These are phyloP conservation scores for Urosaurus nigricauda DNA, from an alignment of 2,797 vertebrate species.

Conservation along the genomic window DNA sequence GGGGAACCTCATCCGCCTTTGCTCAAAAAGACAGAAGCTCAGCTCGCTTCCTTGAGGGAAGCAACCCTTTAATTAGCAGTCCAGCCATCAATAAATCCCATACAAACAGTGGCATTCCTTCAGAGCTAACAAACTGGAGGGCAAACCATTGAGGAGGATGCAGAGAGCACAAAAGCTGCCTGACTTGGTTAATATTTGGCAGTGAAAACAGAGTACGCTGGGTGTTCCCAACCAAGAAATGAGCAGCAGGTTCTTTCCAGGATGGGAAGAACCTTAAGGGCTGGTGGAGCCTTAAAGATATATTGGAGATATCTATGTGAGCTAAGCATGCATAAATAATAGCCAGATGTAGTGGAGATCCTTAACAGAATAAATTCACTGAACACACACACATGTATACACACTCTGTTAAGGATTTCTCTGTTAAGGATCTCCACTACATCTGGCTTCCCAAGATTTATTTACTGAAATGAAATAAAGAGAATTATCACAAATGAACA, in stretches of 20 bases:
- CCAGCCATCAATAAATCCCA: conserved; percentile 14
- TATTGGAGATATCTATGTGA: no score
- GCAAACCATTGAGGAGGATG: neutral
- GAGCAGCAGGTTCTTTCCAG: neutral
- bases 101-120: conserved; percentile 49
- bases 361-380: no score
- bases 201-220: no score
- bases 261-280: neutral
- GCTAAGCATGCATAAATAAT: no score
- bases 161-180: neutral
- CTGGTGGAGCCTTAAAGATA: no score
- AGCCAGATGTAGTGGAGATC: no score
- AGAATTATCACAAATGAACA: no score
- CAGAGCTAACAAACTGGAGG: conserved; percentile 30
- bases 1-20: conserved; percentile 31
- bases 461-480: neutral
- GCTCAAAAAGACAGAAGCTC: conserved; percentile 28
- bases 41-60: conserved; percentile 24
- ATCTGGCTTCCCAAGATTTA: neutral
- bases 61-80: conserved; percentile 42
- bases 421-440: neutral
- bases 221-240: neutral
- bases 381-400: no score
- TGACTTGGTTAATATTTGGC: neutral
- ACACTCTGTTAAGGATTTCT: neutral